Percentiles rank a stretch among this genome's conserved stretches.
Conservation (phyloP, 2,888 invertebrate genomes). For the Nomada lathburiana region DNA sequence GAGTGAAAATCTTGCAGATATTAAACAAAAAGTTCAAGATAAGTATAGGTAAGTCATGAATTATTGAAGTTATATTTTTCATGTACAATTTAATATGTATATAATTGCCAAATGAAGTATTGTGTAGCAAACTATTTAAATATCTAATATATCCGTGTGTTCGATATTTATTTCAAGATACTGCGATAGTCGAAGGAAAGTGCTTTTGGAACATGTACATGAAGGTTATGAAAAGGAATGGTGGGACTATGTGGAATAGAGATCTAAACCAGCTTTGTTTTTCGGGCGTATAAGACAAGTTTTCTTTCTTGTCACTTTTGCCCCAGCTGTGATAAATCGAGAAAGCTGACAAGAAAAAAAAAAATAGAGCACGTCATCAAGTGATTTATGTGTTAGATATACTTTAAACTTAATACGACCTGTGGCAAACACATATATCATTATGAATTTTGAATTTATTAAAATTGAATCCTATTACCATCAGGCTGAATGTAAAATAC, state of each 20-base stretch:
- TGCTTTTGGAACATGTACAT: slow-evolving; percentile 97
- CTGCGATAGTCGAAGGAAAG: slow-evolving; percentile 98
- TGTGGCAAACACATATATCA: slow-evolving; percentile 74
- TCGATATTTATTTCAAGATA: slow-evolving; percentile 89
- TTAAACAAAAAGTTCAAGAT: slow-evolving; percentile 99
- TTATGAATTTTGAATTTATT: slow-evolving; percentile 69
- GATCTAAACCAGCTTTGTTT: slow-evolving; percentile 60
- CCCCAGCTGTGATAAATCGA: slow-evolving; percentile 83
- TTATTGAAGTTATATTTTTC: not conserved
- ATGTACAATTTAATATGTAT: not conserved
- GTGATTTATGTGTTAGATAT: slow-evolving; percentile 74
- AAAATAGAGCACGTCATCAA: slow-evolving; percentile 74
- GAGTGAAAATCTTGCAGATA: slow-evolving; percentile 97
- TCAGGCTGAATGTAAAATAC: slow-evolving; percentile 68
- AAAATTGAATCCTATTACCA: slow-evolving; percentile 66
- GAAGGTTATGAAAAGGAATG: slow-evolving; percentile 99
- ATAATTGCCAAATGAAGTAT: not conserved
- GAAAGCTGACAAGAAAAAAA: slow-evolving; percentile 78
- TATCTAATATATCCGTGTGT: not conserved
- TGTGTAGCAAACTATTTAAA: not conserved
- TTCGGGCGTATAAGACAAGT: slow-evolving; percentile 66
- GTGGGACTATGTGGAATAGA: slow-evolving; percentile 97
- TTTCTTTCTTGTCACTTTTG: slow-evolving; percentile 76
- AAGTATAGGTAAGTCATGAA: slow-evolving; percentile 92
- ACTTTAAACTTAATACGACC: slow-evolving; percentile 72